Conservation (phyloP, 2,888 invertebrate genomes). For the Phortica okadai region DNA sequence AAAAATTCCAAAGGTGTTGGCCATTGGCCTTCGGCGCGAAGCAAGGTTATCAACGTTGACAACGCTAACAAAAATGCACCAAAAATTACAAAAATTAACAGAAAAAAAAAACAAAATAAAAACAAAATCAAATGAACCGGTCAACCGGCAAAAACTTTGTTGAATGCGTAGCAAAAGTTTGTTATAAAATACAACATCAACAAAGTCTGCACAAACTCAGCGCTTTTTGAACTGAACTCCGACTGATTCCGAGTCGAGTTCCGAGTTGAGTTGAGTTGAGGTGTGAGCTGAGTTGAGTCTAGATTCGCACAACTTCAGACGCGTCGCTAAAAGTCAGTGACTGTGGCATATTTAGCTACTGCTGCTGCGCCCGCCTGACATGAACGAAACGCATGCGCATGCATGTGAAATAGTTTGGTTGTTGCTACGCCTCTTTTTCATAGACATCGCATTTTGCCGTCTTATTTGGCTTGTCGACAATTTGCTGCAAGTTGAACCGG, state of each 20-base stretch:
- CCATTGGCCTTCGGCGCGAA: conserved; percentile 52
- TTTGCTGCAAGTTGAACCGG: conserved; percentile 25
- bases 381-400: conserved; percentile 25
- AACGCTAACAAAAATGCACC: background rate
- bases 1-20: conserved; percentile 36
- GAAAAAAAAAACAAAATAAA: conserved; percentile 28
- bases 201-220: background rate
- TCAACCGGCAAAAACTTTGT: conserved; percentile 26
- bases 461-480: conserved; percentile 1
- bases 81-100: conserved; percentile 27
- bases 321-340: background rate
- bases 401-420: conserved; percentile 11
- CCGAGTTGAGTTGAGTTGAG: background rate
- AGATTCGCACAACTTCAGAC: too few relatives aligned
- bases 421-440: conserved; percentile 8
- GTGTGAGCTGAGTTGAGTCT: background rate
- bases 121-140: conserved; percentile 33
- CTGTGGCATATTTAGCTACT: conserved; percentile 1
- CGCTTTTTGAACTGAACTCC: conserved; percentile 10
- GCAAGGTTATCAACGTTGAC: conserved; percentile 46
- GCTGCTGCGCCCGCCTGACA: background rate
- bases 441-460: background rate
- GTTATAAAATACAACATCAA: conserved; percentile 11
- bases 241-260: conserved; percentile 16
- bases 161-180: conserved; percentile 19